Evolutionary conservation across 2,113 vertebrate genomes (phyloP).

Genomic region (Lichenostomus cassidix): DNA sequence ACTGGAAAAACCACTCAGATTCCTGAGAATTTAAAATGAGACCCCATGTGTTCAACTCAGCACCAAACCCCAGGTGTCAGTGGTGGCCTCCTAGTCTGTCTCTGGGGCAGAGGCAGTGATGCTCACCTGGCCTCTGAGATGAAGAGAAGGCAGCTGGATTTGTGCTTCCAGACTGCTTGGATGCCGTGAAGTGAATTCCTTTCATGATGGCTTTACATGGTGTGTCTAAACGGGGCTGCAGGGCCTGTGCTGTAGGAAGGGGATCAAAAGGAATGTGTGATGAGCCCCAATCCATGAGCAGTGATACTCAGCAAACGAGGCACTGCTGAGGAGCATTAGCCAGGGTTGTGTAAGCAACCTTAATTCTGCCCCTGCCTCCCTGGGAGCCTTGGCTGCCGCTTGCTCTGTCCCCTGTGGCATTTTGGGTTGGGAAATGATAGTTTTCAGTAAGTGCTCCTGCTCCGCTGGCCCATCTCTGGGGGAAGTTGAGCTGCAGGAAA

Average conservation of each 20-base stretch:
- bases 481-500: not conserved
- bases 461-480: fast-evolving
- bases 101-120: fast-evolving
- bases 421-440: not conserved
- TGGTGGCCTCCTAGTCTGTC: not conserved
- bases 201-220: not conserved
- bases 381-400: not conserved
- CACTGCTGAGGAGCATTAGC: not conserved
- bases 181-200: not conserved
- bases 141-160: not conserved
- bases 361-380: not conserved
- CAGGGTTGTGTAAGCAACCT: not conserved
- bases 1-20: not conserved
- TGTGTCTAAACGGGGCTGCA: not conserved
- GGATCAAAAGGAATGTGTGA: not conserved
- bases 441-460: not conserved
- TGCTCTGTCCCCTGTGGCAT: fast-evolving
- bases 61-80: not conserved
- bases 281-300: not conserved
- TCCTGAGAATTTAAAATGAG: not conserved
- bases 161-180: not conserved
- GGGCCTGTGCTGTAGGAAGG: not conserved
- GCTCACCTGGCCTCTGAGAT: not conserved
- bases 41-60: fast-evolving
- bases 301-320: not conserved